Base-by-base conservation (phyloP, 2,888 invertebrate genomes). In the Philereme transversata region DNA sequence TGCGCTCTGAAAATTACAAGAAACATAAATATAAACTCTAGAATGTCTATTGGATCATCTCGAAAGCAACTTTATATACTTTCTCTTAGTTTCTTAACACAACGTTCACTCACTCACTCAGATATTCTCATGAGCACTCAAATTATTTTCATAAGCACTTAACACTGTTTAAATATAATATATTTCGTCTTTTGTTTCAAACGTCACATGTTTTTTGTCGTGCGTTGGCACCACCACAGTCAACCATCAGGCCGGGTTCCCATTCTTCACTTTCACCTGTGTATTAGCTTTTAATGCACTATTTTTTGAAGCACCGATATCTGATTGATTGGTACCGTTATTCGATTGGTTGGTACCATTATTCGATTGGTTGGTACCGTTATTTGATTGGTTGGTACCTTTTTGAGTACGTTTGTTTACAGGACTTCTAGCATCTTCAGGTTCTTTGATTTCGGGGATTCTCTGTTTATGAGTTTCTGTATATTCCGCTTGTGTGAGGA, bases 181-280 rank as follows among this genome's bases (percentile, higher is more conserved):
- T 67, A 93, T 77, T 70, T 86, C 82, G 75, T 92, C 91, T 59
- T 80, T 83, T 56, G 83, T 75, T 76, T 90, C 88, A 65, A 93
- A 93, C 71, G 92, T 92, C 71, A 93, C 93, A 79, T 90, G 91
- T 82, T 92, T 93, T 66, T 84, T 83, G 73, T 79, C 82, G 76
- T 82, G 84, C 76, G 82, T 70, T 41, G 88, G 88, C 76, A 90
- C 83, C 81, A 88, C 85, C 68, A 86, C 87, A 68, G 85, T 80
- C 76, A 87, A 87, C 91, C 88, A 90, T 92, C 91, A 91, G 80
- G 87, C 81, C 60, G 82, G 74, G 60, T 68, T 77, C 35, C 73
- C 70, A 43, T 74, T 72, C 46, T 64, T 80, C 69, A 75, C 61
- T 56, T 68, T 72, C 60, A 77, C 75, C 60, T 73, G 75, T 54